Evolutionary conservation across 2,797 vertebrate genomes (phyloP).

Genomic region (Sandelia bainsii): DNA sequence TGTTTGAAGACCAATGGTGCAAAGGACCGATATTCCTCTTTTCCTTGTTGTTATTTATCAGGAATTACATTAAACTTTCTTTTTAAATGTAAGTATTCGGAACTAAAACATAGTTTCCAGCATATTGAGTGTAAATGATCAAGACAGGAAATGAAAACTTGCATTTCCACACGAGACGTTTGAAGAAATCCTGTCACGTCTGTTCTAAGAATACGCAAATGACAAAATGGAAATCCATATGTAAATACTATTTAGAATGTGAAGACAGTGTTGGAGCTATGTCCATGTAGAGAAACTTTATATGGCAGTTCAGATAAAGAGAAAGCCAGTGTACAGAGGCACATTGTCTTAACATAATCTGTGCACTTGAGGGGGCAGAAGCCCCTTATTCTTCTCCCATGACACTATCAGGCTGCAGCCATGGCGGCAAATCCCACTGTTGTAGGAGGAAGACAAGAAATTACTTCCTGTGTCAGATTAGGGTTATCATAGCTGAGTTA

Average conservation of each 20-base stretch:
- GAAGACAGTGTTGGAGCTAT: constrained; percentile 14
- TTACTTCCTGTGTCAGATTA: constrained; percentile 83
- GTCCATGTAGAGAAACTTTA: constrained; percentile 57
- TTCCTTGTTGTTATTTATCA: background rate
- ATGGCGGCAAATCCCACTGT: constrained; percentile 74
- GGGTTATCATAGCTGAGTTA: constrained; percentile 73
- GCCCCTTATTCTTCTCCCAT: constrained; percentile 70
- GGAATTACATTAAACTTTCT: too few relatives aligned
- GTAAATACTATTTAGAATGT: constrained; percentile 7
- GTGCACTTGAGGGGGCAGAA: constrained; percentile 57
- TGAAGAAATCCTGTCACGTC: background rate
- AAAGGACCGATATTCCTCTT: background rate
- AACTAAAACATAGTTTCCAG: too few relatives aligned
- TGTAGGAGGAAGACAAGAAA: constrained; percentile 76
- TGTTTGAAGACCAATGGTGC: background rate
- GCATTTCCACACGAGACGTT: background rate
- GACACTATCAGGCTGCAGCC: constrained; percentile 72
- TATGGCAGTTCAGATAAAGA: constrained; percentile 67
- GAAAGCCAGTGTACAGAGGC: constrained; percentile 47
- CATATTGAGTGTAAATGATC: too few relatives aligned
- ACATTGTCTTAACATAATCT: constrained; percentile 69
- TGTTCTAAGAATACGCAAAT: constrained; percentile 28
- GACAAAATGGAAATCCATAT: constrained; percentile 7
- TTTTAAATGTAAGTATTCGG: too few relatives aligned
- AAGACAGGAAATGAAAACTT: too few relatives aligned